Conservation (phyloP, 2,113 vertebrate genomes). For the Calypte anna region DNA sequence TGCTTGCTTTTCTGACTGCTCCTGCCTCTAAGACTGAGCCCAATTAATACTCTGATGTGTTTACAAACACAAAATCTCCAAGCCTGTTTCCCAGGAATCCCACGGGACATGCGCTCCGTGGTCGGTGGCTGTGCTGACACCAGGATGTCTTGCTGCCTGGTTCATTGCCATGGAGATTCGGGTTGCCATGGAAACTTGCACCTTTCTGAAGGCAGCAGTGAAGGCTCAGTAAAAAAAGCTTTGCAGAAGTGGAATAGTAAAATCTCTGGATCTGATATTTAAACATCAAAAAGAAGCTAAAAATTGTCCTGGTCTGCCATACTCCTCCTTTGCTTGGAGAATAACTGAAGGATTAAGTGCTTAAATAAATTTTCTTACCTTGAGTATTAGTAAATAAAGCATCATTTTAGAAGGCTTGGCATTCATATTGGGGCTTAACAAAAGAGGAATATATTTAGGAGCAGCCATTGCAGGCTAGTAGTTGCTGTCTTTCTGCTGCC, state of each 20-base stretch:
- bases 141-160: neutral
- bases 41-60: neutral
- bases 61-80: neutral
- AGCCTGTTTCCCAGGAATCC: neutral
- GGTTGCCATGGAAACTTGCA: constrained; percentile 53
- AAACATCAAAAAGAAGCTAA: neutral
- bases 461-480: neutral
- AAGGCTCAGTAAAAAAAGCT: neutral
- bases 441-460: neutral
- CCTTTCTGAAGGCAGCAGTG: neutral
- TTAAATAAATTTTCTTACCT: neutral
- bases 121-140: neutral
- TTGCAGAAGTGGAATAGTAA: neutral
- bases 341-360: neutral
- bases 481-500: neutral
- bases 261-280: neutral
- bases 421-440: neutral
- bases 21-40: neutral
- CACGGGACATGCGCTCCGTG: neutral
- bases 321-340: neutral
- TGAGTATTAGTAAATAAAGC: neutral
- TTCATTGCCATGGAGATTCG: constrained; percentile 17
- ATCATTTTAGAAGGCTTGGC: neutral
- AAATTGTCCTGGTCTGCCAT: neutral
- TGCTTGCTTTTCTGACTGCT: neutral